Percentiles rank a stretch among this genome's conserved stretches.
Evolutionary conservation across 2,113 vertebrate genomes (phyloP).

Genomic region (Mus pahari): DNA sequence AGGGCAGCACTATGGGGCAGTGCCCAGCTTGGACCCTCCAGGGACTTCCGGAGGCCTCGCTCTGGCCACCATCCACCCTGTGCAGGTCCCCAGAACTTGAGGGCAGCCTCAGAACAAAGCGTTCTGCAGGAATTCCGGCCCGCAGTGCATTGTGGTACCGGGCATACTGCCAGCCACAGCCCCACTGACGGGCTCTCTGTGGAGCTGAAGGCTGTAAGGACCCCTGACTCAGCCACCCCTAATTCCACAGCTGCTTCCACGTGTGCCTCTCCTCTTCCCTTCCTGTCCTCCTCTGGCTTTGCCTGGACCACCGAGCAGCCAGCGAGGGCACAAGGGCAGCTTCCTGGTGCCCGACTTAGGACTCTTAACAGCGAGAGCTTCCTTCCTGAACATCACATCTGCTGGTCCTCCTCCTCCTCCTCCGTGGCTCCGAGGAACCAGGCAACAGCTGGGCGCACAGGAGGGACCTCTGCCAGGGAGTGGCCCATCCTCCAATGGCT

Average conservation of each 20-base stretch:
- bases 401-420: neutral
- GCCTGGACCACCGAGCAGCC: neutral
- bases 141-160: constrained; percentile 75
- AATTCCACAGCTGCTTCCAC: constrained; percentile 59
- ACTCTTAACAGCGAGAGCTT: neutral
- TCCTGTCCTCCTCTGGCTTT: constrained; percentile 84
- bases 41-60: neutral
- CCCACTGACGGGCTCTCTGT: neutral
- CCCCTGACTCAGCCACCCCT: neutral
- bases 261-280: constrained; percentile 80
- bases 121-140: constrained; percentile 86
- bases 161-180: constrained; percentile 72
- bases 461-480: neutral
- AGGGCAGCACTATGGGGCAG: neutral
- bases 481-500: neutral
- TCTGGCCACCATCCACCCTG: neutral
- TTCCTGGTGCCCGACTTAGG: neutral
- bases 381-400: constrained; percentile 37
- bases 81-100: constrained; percentile 74
- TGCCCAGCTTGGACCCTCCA: neutral
- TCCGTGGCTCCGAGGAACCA: neutral
- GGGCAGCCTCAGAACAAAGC: constrained; percentile 79
- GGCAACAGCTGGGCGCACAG: neutral
- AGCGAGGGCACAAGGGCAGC: neutral
- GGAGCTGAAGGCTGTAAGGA: neutral